phyloP scores from a whole-genome alignment of 1,140 invertebrate genomes.

The Leptinotarsa texana region DNA sequence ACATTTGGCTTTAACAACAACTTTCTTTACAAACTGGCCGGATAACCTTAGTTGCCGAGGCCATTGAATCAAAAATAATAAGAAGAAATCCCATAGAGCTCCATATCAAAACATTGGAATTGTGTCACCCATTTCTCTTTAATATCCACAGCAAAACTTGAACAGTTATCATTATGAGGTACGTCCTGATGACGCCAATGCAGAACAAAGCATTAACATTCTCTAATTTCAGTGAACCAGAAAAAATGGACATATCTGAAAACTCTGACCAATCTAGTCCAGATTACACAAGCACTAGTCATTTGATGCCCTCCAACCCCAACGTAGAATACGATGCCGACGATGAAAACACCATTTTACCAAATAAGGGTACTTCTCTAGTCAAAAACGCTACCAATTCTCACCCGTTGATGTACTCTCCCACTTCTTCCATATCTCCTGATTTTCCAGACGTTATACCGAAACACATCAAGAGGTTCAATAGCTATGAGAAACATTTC shows the following conservation, averaged over 20 bases:
- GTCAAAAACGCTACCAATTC: constrained; percentile 52
- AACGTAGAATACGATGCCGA: constrained; percentile 30
- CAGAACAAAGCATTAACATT: too few relatives aligned
- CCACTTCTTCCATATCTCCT: constrained; percentile 45
- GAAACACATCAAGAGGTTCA: constrained; percentile 43
- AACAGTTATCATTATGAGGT: too few relatives aligned
- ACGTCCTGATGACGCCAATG: too few relatives aligned
- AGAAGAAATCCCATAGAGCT: too few relatives aligned
- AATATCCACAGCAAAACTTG: too few relatives aligned
- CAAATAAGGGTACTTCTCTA: constrained; percentile 32
- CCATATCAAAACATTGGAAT: too few relatives aligned
- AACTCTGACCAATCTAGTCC: constrained; percentile 37
- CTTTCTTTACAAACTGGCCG: too few relatives aligned
- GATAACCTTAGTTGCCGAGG: too few relatives aligned
- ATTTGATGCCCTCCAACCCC: constrained; percentile 30
- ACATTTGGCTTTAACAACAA: too few relatives aligned
- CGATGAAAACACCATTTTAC: constrained; percentile 10
- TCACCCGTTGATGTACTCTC: constrained; percentile 55
- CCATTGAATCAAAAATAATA: too few relatives aligned
- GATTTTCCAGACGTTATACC: constrained; percentile 54
- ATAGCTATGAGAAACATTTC: constrained; percentile 42
- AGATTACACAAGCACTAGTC: constrained; percentile 31
- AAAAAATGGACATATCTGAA: constrained; percentile 48
- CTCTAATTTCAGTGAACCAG: neutral
- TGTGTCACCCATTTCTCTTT: too few relatives aligned